phyloP scores from a whole-genome alignment of 2,797 vertebrate species.

The Eleutherodactylus coqui region DNA sequence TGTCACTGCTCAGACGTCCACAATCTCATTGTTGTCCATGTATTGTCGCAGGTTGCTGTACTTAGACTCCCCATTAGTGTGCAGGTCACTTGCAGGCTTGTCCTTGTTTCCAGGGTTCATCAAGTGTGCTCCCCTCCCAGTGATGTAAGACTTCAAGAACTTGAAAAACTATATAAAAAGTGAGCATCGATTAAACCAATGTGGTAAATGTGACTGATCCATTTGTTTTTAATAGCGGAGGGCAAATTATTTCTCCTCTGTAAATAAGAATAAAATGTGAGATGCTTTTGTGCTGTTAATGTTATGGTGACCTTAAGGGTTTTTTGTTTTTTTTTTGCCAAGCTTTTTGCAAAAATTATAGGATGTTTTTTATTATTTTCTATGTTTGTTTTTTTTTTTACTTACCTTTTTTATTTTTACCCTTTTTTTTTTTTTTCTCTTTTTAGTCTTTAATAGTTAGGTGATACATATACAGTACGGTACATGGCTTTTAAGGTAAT shows the following conservation, averaged over 20 bases:
- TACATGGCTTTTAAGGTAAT: no score
- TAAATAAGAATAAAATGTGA: no score
- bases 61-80: slow-evolving; percentile 55
- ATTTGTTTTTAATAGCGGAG: background rate
- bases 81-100: slow-evolving; percentile 51
- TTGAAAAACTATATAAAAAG: slow-evolving; percentile 63
- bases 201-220: background rate
- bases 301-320: no score
- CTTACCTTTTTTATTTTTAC: background rate
- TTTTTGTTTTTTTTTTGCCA: no score
- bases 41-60: slow-evolving; percentile 63
- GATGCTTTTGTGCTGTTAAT: no score
- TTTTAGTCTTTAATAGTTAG: no score
- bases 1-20: slow-evolving; percentile 30
- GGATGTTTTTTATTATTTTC: no score
- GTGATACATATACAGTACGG: no score
- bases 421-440: background rate
- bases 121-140: slow-evolving; percentile 58
- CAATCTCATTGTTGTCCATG: slow-evolving; percentile 65
- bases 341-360: no score
- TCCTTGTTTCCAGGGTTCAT: slow-evolving; percentile 55
- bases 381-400: no score
- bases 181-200: background rate
- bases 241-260: background rate
- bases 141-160: slow-evolving; percentile 65